These are phyloP conservation scores for Morpho achilles DNA, from an alignment of 2,888 invertebrate species.

Conservation along the genomic window DNA sequence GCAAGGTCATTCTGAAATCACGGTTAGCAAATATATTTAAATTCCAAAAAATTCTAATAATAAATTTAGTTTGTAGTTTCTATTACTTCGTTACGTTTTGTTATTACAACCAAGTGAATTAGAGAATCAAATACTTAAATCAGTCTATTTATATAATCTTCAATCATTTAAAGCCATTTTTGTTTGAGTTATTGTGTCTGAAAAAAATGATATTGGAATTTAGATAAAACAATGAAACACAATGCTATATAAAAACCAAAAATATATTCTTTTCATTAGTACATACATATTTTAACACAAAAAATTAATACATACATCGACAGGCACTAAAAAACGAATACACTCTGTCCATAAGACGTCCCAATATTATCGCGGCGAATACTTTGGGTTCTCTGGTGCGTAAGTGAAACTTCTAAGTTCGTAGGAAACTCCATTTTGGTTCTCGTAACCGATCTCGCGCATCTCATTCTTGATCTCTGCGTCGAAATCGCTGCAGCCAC, in stretches of 20 bases:
- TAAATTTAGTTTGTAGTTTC: not conserved
- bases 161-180: no score
- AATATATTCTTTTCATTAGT: conserved; percentile 68
- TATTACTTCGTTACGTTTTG: not conserved
- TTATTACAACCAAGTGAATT: no score
- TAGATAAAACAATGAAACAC: not conserved
- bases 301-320: conserved; percentile 35
- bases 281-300: conserved; percentile 49
- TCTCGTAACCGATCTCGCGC: conserved; percentile 52
- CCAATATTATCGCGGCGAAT: conserved; percentile 83
- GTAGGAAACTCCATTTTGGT: conserved; percentile 82
- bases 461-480: conserved; percentile 40
- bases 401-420: conserved; percentile 93
- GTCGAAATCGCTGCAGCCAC: conserved; percentile 56
- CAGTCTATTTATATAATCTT: no score
- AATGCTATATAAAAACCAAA: conserved; percentile 58
- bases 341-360: conserved; percentile 20
- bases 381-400: conserved; percentile 92
- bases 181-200: no score
- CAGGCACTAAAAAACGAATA: conserved; percentile 37
- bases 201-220: no score
- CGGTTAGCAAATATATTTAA: no score
- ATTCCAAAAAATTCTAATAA: not conserved
- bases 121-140: no score
- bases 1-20: no score